Evolutionary conservation across 2,888 invertebrate genomes (phyloP), one percentile per base, ranked within the genome.

Genomic region (Formica aserva): DNA sequence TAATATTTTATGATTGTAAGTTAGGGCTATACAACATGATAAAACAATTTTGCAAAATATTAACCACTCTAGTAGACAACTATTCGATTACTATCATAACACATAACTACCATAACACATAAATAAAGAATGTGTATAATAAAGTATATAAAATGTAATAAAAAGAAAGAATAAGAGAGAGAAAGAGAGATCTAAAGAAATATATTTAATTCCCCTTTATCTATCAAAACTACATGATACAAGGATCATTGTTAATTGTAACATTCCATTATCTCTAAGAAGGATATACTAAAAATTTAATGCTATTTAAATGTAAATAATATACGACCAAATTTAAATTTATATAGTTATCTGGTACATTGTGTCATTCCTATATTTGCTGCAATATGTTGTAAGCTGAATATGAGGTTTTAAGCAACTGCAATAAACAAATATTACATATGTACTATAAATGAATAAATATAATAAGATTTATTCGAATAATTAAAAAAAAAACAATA

Each of bases 371-470:
- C 65, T 60, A 60, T 13, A 57, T 41, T 74, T 66, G 74, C 32
- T 86, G 76, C 1, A 89, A 63, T 65, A 89, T 5, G 48, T 83
- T 89, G 18, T 80, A 87, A 38, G 74, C 82, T 6, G 89, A 89
- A 18, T 87, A 89, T 0, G 87, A 86, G 3, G 81, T 83, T 82
- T 84, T 86, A 11, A 89, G 35, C 22, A 89, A 38, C 89, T 89
- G 66, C 1, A 66, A 80, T 3, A 41, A 67, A 29, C 48, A 48
- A 48, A 48, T 18, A 48, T 48, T 18, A 18, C 11, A 48, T 3
- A 48, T 48, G 4, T 48, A 48, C 11, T 18, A 48, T 62, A 26
- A 62, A 35, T 5, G 74, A 63, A 55, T 9, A 22, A 22, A 69
- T 38, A 35, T 67, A 77, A 41, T 2, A 65, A 67, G 11, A 55